A percentile compares a stretch with the other conserved stretches of the same genome.
These are phyloP conservation scores for Atopsyche davidsoni DNA, from an alignment of 1,140 invertebrate species.

Conservation along the genomic window DNA sequence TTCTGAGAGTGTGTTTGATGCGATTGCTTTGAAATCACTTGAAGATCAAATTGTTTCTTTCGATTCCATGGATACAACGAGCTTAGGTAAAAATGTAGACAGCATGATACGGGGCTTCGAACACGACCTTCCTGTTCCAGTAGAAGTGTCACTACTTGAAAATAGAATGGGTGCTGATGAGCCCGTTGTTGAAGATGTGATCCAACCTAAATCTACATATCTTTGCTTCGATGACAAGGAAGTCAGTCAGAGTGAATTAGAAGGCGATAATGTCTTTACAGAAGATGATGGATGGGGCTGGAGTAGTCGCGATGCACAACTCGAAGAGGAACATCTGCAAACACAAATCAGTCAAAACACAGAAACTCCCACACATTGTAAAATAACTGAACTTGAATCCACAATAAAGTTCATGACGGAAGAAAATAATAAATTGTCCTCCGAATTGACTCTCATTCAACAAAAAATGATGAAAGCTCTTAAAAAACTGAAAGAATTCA, in stretches of 20 bases:
- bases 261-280: constrained; percentile 1
- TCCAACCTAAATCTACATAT: constrained; percentile 50
- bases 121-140: constrained; percentile 31
- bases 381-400: constrained; percentile 16
- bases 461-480: constrained; percentile 62
- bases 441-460: constrained; percentile 56
- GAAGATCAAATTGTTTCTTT: constrained; percentile 27
- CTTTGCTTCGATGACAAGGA: constrained; percentile 34
- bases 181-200: constrained; percentile 37
- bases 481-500: constrained; percentile 70
- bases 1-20: constrained; percentile 34
- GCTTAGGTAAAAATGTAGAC: too few species aligned
- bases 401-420: constrained; percentile 15
- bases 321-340: constrained; percentile 6
- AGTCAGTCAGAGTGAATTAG: background rate
- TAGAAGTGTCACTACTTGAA: constrained; percentile 18
- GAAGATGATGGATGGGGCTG: constrained; percentile 20
- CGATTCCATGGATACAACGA: constrained; percentile 9
- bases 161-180: background rate
- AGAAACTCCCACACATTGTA: background rate
- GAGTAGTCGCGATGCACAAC: constrained; percentile 4
- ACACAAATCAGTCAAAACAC: background rate
- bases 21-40: constrained; percentile 33
- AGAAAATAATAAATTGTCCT: constrained; percentile 39
- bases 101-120: constrained; percentile 24